Evolutionary conservation across 2,888 invertebrate genomes (phyloP), one percentile per base, ranked within the genome.

Genomic region (Mylabris sibirica): DNA sequence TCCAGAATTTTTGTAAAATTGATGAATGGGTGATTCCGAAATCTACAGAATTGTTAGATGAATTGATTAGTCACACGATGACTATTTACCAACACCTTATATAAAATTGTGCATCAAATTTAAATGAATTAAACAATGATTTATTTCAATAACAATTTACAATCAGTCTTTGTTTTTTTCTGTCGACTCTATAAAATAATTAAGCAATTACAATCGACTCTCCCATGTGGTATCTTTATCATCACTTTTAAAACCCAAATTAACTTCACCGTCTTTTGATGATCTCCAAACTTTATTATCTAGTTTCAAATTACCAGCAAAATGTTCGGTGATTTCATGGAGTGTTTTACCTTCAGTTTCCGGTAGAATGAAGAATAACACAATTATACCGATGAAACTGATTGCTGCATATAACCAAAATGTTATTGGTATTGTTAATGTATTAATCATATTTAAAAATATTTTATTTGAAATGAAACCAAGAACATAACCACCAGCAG

Each of bases 281-380:
- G 2, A 0, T 6, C n/a, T 53, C 26, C n/a, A 88, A 86, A 88
- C 87, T 67, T 84, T 77, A 72, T 89, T 89, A 3, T 81, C 83
- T 22, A 89, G 78, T 73, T 85, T 88, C 60, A 85, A 86, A 30
- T 87, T 81, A 0, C 92, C 91, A 0, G 89, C 87, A 76, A 90
- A 93, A 81, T 92, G 92, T 69, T 90, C 88, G 76, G 91, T 89
- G 63, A 93, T 92, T 75, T 93, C 92, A 65, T 87, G 87, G 57
- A 95, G 82, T 0, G 89, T 90, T 78, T 93, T 90, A 0, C 94
- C 93, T 82, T 95, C 95, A 0, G 95, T 95, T 86, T 95, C 95
- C 0, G 95, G 95, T 67, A 95, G 83, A 38, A 89, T 85, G 70
- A 90, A 90, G 80, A 90, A 93, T 38, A 95, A 85, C 9, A 89